Base-by-base conservation (phyloP, 2,797 vertebrate species). In the Echeneis naucrates region DNA sequence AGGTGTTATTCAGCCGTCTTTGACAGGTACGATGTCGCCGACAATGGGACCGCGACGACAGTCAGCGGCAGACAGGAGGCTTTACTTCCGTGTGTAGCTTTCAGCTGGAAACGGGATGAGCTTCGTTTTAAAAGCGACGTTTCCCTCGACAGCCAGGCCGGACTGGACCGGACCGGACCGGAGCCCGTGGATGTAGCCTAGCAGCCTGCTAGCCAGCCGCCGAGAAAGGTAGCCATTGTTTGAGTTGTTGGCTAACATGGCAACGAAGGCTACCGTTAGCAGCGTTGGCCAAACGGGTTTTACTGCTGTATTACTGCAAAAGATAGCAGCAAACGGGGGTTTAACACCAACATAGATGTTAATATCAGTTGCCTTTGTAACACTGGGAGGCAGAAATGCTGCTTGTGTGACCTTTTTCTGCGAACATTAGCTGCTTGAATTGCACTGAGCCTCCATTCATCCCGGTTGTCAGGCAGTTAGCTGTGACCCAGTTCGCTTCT, bases 221-320 rank as follows among this genome's bases (percentile, higher is more conserved):
- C 16, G 59, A 88, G 84, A 87, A 80, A 85, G 85, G 87, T 86
- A 83, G 89, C 87, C 88, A 93, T 93, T 92, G 89, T 93, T 93
- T 92, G 84, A 87, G 86, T 86, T 85, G 84, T 84, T 77, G 88
- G 90, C 91, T 91, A 89, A 86, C 90, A 90, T 92, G 90, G 89
- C 91, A 92, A 89, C 90, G 76, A 54, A 51, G 81, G 85, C 87
- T 91, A 82, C 40, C 24, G 52, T 7, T 77, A 88, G 81, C 78
- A 82, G 69, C 77, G 69, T 78, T 61, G 72, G 80, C 45, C 88
- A 78, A 68, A 57, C 67, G 47, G 57, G 23, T 38, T 69, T 67
- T 45, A 4, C 48, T 8, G 0, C 19, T 8, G 60, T 37, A 9
- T 62, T 66, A 19, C 42, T 35, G 68, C 37, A 42, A 51, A 61